Percentiles rank a stretch among this genome's conserved stretches.
phyloP scores from a whole-genome alignment of 1,140 invertebrate species.

The Drosophila asahinai region DNA sequence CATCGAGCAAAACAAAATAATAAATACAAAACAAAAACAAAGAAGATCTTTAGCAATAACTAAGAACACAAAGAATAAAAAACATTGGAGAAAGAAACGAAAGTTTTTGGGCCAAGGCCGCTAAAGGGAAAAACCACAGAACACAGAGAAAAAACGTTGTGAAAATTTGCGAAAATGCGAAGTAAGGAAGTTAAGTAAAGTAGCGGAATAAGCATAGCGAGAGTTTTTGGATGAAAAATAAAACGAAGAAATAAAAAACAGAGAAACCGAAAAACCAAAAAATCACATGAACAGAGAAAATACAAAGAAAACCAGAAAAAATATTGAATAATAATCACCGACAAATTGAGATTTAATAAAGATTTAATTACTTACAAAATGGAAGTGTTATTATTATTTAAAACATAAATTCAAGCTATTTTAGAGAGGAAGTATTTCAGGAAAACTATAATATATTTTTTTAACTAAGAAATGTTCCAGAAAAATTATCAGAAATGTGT shows the following conservation, averaged over 20 bases:
- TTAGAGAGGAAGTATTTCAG: no score
- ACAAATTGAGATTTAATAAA: conserved; percentile 82
- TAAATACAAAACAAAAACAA: conserved; percentile 4
- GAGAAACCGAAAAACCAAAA: conserved; percentile 8
- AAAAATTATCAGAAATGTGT: no score
- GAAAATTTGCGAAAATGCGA: conserved; percentile 47
- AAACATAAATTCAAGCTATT: background rate
- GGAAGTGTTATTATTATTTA: background rate
- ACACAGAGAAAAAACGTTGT: conserved; percentile 31
- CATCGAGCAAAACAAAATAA: conserved; percentile 46
- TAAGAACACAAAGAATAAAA: conserved; percentile 39
- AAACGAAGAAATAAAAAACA: conserved; percentile 12
- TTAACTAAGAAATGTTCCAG: no score
- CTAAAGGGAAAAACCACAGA: conserved; percentile 14
- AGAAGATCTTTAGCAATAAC: conserved; percentile 59
- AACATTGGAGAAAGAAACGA: conserved; percentile 25
- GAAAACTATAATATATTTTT: no score
- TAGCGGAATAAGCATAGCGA: conserved; percentile 69
- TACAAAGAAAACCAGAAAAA: conserved; percentile 40
- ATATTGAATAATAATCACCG: conserved; percentile 83
- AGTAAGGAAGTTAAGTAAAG: conserved; percentile 51
- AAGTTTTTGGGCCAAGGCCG: conserved; percentile 31
- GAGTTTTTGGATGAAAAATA: conserved; percentile 41
- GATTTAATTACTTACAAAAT: conserved; percentile 78
- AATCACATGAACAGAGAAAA: conserved; percentile 34